Conservation (phyloP, 1,140 invertebrate species). For the Microplitis demolitor region DNA sequence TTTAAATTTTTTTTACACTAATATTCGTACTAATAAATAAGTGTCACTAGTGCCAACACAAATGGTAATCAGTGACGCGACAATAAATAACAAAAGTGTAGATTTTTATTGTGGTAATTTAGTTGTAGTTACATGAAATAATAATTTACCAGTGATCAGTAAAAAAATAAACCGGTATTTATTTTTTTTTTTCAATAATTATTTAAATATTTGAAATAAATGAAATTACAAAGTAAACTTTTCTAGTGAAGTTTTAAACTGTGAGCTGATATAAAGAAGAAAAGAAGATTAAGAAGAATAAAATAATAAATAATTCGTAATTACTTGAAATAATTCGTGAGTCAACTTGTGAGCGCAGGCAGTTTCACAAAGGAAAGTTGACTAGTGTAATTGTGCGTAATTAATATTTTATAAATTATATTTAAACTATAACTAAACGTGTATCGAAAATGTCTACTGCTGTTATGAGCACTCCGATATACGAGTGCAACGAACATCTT, state of each 20-base stretch:
- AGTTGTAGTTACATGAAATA: slow-evolving; percentile 34
- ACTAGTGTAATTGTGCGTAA: slow-evolving; percentile 26
- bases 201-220: not conserved
- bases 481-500: slow-evolving; percentile 52
- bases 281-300: slow-evolving; percentile 13
- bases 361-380: slow-evolving; percentile 21
- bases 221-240: not conserved
- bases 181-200: no score
- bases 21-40: not conserved
- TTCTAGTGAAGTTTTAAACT: not conserved
- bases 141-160: not conserved
- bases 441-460: slow-evolving; percentile 52
- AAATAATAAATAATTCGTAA: not conserved
- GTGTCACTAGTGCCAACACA: not conserved
- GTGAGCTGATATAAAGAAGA: slow-evolving; percentile 5
- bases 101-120: slow-evolving; percentile 44
- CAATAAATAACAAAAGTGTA: not conserved
- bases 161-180: no score
- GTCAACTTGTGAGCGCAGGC: not conserved
- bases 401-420: not conserved
- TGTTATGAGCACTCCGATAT: slow-evolving; percentile 56
- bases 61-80: not conserved
- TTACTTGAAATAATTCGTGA: not conserved
- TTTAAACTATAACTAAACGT: not conserved
- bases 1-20: not conserved